phyloP scores from a whole-genome alignment of 2,888 invertebrate species.

The Sepiola atlantica region DNA sequence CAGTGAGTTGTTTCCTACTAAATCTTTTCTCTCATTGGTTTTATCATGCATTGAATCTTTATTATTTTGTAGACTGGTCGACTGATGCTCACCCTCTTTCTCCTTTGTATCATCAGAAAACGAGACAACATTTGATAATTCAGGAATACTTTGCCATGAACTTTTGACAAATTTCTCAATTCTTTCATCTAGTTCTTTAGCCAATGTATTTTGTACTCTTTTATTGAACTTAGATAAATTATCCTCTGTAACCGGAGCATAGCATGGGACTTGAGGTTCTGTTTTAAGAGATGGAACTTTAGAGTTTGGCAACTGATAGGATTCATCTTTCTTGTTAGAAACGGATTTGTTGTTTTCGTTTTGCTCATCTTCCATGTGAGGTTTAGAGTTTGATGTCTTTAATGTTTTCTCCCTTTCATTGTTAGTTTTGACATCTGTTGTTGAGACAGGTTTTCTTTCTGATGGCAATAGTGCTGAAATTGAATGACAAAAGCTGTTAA shows the following conservation, averaged over 20 bases:
- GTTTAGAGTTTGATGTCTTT: not conserved
- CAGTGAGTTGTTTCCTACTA: not conserved
- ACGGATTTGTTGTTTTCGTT: not conserved
- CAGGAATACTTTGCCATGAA: constrained; percentile 37
- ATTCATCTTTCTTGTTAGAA: not conserved
- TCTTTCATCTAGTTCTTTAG: constrained; percentile 38
- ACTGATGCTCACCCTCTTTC: not conserved
- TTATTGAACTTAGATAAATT: constrained; percentile 36
- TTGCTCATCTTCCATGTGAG: not conserved
- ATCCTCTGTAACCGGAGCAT: not conserved
- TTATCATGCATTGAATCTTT: not conserved
- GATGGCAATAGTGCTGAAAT: not conserved
- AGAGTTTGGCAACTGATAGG: not conserved
- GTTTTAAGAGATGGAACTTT: not conserved
- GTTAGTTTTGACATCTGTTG: not conserved
- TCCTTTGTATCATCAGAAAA: not conserved
- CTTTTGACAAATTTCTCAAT: constrained; percentile 39
- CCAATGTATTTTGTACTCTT: not conserved
- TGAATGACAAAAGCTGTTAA: not conserved
- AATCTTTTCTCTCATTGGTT: not conserved
- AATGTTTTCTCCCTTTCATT: not conserved
- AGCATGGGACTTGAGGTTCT: not conserved
- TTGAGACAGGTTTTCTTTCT: not conserved
- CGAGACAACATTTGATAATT: not conserved
- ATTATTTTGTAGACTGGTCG: not conserved